These are phyloP conservation scores for Ommatoiulus sabulosus DNA, from an alignment of 2,888 invertebrate genomes.

Conservation along the genomic window DNA sequence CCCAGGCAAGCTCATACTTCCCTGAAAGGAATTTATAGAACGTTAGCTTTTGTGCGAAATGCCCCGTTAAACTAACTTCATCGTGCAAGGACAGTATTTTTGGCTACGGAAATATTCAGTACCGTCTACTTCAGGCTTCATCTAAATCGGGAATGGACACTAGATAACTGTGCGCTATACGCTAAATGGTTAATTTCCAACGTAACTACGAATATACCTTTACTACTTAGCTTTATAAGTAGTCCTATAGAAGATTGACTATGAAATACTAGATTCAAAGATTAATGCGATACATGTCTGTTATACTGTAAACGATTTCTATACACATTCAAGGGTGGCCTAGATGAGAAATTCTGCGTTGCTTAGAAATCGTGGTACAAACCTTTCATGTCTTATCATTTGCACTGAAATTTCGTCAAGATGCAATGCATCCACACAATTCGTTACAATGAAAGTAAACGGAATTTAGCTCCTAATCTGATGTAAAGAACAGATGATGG, in stretches of 20 bases:
- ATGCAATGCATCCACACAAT: not conserved
- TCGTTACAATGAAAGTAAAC: not conserved
- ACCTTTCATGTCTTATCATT: not conserved
- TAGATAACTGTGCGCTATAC: not conserved
- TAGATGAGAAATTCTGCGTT: not conserved
- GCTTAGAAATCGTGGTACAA: conserved; percentile 2
- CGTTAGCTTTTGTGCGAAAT: not conserved
- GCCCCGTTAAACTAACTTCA: not conserved
- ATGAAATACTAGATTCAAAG: not conserved
- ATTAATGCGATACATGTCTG: not conserved
- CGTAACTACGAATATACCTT: not conserved
- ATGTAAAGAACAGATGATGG: not conserved
- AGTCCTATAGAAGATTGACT: not conserved
- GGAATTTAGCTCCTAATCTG: not conserved
- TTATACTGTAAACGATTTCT: not conserved
- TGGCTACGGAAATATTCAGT: not conserved
- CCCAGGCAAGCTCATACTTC: conserved; percentile 95
- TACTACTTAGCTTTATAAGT: not conserved
- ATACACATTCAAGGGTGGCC: not conserved
- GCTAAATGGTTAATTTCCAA: not conserved
- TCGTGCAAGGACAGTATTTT: not conserved
- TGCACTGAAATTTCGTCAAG: not conserved
- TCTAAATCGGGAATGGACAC: not conserved
- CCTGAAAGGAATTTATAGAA: conserved; percentile 72
- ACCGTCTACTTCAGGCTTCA: not conserved